Evolutionary conservation across 2,797 vertebrate genomes (phyloP).

Genomic region (Diplodus puntazzo): DNA sequence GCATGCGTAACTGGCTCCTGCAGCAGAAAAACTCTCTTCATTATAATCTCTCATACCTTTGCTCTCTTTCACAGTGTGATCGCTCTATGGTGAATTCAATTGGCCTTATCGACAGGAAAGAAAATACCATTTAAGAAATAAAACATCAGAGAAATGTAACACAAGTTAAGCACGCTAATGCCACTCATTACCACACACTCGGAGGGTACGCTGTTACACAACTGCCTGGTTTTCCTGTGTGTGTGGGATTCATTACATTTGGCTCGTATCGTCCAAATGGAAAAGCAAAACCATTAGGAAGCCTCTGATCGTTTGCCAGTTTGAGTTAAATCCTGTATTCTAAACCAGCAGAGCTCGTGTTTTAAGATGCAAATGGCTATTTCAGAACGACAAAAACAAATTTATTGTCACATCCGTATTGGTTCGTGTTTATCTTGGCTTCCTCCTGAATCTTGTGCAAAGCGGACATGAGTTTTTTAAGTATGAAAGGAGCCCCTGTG

Average conservation of each 20-base stretch:
- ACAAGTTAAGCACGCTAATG: slow-evolving; percentile 44
- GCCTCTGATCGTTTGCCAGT: slow-evolving; percentile 66
- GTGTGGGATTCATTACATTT: slow-evolving; percentile 73
- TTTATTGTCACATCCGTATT: slow-evolving; percentile 60
- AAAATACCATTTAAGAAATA: slow-evolving; percentile 22
- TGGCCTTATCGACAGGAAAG: slow-evolving; percentile 4
- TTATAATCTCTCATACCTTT: slow-evolving; percentile 17
- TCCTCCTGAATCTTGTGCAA: slow-evolving; percentile 41
- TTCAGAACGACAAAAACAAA: slow-evolving; percentile 60
- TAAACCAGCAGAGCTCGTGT: slow-evolving; percentile 26
- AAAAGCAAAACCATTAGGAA: slow-evolving; percentile 67
- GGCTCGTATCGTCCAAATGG: slow-evolving; percentile 57
- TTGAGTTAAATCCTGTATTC: slow-evolving; percentile 54
- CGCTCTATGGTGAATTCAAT: slow-evolving; percentile 19
- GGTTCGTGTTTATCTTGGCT: slow-evolving; percentile 57
- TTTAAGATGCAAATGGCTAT: slow-evolving; percentile 54
- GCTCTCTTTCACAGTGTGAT: slow-evolving; percentile 7
- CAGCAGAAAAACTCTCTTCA: slow-evolving; percentile 16
- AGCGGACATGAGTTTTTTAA: slow-evolving; percentile 50
- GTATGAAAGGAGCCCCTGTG: slow-evolving; percentile 59
- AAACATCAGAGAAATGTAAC: slow-evolving; percentile 39
- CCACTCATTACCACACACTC: slow-evolving; percentile 57
- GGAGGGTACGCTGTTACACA: slow-evolving; percentile 46
- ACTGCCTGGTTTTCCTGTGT: slow-evolving; percentile 62
- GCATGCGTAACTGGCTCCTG: slow-evolving; percentile 26